A percentile compares a stretch with the other conserved stretches of the same genome.
Evolutionary conservation across 1,140 invertebrate species (phyloP).

Genomic region (Dermatophagoides farinae): DNA sequence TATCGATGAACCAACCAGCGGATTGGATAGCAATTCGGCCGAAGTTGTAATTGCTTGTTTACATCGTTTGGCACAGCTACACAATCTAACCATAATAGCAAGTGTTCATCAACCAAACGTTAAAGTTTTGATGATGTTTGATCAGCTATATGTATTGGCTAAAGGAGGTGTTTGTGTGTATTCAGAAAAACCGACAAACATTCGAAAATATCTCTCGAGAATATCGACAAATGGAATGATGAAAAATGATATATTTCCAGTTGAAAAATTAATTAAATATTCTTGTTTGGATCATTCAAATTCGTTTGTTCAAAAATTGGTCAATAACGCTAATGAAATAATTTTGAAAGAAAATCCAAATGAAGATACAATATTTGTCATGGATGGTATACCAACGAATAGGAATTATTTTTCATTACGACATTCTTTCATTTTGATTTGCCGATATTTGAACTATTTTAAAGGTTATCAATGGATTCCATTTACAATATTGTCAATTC

Average conservation of each 20-base stretch:
- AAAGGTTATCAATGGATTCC: neutral
- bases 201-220: neutral
- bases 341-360: neutral
- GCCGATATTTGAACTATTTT: neutral
- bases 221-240: neutral
- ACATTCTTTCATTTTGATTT: neutral
- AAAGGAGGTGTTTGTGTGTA: conserved; percentile 6
- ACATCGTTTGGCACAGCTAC: neutral
- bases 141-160: conserved; percentile 1
- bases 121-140: neutral
- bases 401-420: neutral
- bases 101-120: neutral
- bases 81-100: neutral
- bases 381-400: neutral
- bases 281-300: neutral
- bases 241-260: neutral
- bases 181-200: neutral
- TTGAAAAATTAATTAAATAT: conserved; percentile 2
- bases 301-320: neutral
- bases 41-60: neutral
- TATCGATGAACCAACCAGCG: conserved; percentile 27
- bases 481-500: neutral
- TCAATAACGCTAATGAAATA: neutral
- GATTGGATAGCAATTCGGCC: conserved; percentile 25
- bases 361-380: neutral